Percentiles rank a stretch among this genome's conserved stretches.
These are phyloP conservation scores for Gerris lacustris DNA, from an alignment of 2,888 invertebrate genomes.

Conservation along the genomic window DNA sequence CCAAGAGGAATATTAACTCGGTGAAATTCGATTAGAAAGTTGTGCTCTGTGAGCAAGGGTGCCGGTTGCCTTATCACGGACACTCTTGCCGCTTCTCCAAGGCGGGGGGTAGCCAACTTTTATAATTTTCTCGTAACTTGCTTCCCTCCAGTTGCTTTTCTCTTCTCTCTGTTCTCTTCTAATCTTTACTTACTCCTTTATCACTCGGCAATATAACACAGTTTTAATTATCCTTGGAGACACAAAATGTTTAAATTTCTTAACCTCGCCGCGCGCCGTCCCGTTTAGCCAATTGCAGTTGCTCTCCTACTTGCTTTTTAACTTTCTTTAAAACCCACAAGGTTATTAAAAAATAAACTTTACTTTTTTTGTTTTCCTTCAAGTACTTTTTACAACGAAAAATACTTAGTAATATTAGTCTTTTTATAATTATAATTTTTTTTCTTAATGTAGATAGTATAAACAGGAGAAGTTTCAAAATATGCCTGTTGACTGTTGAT, in stretches of 20 bases:
- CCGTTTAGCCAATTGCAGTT: no score
- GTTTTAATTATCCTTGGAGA: constrained; percentile 6
- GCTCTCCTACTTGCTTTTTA: no score
- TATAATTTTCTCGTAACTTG: constrained; percentile 6
- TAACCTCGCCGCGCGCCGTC: not conserved
- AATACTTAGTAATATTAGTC: no score
- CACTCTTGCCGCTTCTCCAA: not conserved
- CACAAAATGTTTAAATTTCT: not conserved
- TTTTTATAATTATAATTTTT: no score
- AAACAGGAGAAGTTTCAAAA: no score
- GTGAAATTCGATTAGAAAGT: constrained; percentile 10
- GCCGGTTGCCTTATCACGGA: constrained; percentile 4
- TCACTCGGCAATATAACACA: not conserved
- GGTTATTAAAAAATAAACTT: no score
- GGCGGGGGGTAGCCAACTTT: not conserved
- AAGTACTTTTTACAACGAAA: no score
- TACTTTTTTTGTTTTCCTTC: no score
- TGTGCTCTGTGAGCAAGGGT: not conserved
- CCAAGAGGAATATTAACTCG: constrained; percentile 9
- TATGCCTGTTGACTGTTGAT: no score
- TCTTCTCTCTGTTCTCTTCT: not conserved
- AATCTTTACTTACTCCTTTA: not conserved
- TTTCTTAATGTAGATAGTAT: no score
- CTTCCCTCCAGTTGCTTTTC: not conserved
- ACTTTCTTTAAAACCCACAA: no score